Evolutionary conservation across 1,140 invertebrate genomes (phyloP).

Genomic region (Drosophila miranda): DNA sequence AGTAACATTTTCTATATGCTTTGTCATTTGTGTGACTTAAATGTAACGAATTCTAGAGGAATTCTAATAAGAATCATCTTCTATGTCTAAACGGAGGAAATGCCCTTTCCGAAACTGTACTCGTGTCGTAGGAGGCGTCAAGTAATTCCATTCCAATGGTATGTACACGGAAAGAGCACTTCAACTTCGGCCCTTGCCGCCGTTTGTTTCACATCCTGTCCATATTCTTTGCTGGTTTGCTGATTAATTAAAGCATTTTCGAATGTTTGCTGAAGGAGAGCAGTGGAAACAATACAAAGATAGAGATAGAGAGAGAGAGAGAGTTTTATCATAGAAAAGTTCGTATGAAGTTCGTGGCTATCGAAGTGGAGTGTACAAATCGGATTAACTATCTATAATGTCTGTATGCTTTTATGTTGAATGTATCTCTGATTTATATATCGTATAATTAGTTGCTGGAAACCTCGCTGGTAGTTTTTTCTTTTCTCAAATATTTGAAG

Average conservation of each 20-base stretch:
- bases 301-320: conserved; percentile 35
- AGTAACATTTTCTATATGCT: conserved; percentile 67
- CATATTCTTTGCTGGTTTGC: conserved; percentile 32
- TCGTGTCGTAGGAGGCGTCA: neutral
- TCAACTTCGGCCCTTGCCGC: conserved; percentile 26
- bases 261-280: conserved; percentile 51
- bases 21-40: conserved; percentile 41
- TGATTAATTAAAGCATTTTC: conserved; percentile 53
- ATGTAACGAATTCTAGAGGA: conserved; percentile 54
- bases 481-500: conserved; percentile 1
- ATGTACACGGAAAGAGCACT: conserved; percentile 38
- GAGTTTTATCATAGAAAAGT: conserved; percentile 63
- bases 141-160: neutral
- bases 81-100: conserved; percentile 35
- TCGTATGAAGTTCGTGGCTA: conserved; percentile 39
- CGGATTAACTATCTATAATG: conserved; percentile 45
- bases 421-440: conserved; percentile 49
- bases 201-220: conserved; percentile 19
- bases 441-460: conserved; percentile 71
- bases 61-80: conserved; percentile 56
- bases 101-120: conserved; percentile 26
- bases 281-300: conserved; percentile 52
- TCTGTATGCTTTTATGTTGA: conserved; percentile 24
- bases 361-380: conserved; percentile 47
- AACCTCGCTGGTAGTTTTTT: conserved; percentile 74